Evolutionary conservation across 2,113 vertebrate species (phyloP), one percentile per base, ranked within the genome.

Genomic region (Furnarius figulus): DNA sequence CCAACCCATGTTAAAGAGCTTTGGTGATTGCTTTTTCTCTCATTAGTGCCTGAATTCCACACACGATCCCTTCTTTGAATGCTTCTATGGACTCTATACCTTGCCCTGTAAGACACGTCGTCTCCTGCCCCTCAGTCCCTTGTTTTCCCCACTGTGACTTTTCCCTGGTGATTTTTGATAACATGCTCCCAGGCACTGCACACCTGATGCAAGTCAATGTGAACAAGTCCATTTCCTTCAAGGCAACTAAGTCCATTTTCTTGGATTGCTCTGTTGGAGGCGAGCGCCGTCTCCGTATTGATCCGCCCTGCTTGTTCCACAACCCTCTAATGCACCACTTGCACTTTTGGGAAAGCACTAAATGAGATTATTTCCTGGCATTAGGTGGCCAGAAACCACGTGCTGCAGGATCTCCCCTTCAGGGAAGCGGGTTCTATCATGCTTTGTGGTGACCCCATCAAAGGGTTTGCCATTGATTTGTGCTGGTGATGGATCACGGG

Each of bases 281-380:
- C 71, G 73, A 96, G 84, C 74, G 42, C 73, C 24, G 59, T 81
- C 72, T 90, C 56, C 4, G 3, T 96, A 98, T 98, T 86, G 98
- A 98, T 97, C 96, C 17, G 63, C 73, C 85, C 65, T 42, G 95
- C 95, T 97, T 75, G 91, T 67, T 96, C 88, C 19, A 33, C 78
- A 74, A 28, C 52, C 82, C 92, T 97, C 92, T 97, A 97, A 97
- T 97, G 98, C 91, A 97, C 97, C 73, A 88, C 89, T 97, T 97
- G 97, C 93, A 92, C 97, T 96, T 96, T 87, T 91, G 98, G 97
- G 97, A 97, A 98, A 97, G 95, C 25, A 68, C 75, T 96, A 85
- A 97, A 97, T 89, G 97, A 90, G 95, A 98, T 98, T 97, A 95
- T 73, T 33, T 77, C 55, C 96, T 95, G 95, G 87, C 95, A 96